Percentiles rank a stretch among this genome's conserved stretches.
phyloP scores from a whole-genome alignment of 1,140 invertebrate species.

The Philopotamus ludificatus region DNA sequence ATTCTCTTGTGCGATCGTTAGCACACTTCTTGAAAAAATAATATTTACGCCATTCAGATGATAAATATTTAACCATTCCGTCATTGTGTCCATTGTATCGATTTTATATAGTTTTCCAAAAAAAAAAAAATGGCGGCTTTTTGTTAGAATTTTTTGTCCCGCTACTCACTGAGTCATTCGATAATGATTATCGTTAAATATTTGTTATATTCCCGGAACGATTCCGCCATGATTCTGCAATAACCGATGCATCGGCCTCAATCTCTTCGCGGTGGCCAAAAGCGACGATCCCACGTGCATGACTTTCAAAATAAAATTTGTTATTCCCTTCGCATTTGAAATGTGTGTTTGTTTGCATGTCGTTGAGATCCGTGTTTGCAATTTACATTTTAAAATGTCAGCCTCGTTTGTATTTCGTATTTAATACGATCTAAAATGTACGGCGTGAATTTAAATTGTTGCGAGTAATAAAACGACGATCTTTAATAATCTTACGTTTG shows the following conservation, averaged over 20 bases:
- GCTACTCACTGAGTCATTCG: no score
- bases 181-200: no score
- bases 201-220: neutral
- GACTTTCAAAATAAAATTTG: neutral
- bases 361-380: neutral
- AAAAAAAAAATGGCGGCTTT: no score
- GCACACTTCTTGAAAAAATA: neutral
- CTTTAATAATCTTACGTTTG: neutral
- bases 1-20: neutral
- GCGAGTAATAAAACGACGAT: neutral
- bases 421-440: neutral
- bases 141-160: no score
- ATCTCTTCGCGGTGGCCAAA: neutral
- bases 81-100: no score
- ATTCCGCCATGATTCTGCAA: neutral
- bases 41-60: neutral
- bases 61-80: neutral
- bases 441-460: neutral
- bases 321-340: neutral
- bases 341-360: neutral
- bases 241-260: neutral
- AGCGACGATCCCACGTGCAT: neutral
- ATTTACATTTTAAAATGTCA: neutral
- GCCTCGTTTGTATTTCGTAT: neutral
- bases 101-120: no score